Conservation (phyloP, 2,888 invertebrate species). For the Tanypteryx hageni region DNA sequence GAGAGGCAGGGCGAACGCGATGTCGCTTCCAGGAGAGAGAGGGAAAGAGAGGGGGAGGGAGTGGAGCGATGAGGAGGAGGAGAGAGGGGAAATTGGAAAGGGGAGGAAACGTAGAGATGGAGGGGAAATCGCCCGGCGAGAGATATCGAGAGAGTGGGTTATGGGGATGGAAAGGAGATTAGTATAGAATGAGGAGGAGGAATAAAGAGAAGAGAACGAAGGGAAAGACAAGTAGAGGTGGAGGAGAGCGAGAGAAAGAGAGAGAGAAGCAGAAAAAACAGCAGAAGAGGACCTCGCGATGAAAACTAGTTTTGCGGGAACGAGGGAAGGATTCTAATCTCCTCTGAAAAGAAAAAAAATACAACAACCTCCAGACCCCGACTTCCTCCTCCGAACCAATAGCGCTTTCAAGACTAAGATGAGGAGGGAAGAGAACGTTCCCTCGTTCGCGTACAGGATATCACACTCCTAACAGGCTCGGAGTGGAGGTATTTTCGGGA, state of each 20-base stretch:
- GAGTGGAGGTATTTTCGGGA: no score
- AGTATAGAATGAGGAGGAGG: neutral
- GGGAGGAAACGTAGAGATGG: neutral
- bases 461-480: neutral
- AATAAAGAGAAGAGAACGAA: neutral
- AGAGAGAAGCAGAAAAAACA: neutral
- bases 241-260: neutral
- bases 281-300: neutral
- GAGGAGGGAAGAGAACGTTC: neutral
- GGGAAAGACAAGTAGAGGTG: neutral
- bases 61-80: neutral
- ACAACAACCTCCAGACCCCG: neutral
- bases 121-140: no score
- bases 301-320: neutral
- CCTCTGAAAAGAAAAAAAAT: neutral
- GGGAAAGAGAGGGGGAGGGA: neutral
- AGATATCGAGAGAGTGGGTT: neutral
- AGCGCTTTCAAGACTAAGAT: neutral
- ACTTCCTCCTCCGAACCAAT: neutral
- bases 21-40: slow-evolving; percentile 23
- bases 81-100: neutral
- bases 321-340: neutral
- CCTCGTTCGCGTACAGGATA: neutral
- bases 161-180: neutral
- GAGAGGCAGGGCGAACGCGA: slow-evolving; percentile 9